Conservation (phyloP, 1,140 invertebrate genomes). For the Lutraria rhynchaena region DNA sequence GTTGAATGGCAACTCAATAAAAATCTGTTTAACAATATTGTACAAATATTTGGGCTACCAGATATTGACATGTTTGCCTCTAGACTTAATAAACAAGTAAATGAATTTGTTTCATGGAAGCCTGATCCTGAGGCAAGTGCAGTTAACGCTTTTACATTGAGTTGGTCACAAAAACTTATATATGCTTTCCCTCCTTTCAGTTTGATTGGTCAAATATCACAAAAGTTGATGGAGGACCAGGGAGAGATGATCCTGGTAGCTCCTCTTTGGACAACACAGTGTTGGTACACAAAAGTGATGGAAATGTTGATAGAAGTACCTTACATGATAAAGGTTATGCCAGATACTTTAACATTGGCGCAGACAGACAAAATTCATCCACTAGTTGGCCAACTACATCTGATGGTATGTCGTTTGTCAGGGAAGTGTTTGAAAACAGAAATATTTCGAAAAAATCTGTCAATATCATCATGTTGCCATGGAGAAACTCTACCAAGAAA, state of each 20-base stretch:
- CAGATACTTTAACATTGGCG: conserved; percentile 16
- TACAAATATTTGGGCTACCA: background rate
- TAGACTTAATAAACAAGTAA: conserved; percentile 56
- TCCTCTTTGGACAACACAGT: conserved; percentile 33
- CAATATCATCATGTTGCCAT: conserved; percentile 46
- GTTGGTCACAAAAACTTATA: conserved; percentile 30
- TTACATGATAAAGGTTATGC: background rate
- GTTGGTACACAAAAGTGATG: conserved; percentile 7
- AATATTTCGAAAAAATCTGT: conserved; percentile 28
- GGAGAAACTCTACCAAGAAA: conserved; percentile 46
- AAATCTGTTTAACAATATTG: background rate
- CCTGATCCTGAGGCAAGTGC: conserved; percentile 52
- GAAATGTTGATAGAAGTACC: conserved; percentile 35
- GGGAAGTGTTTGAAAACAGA: conserved; percentile 29
- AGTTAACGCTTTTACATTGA: conserved; percentile 58
- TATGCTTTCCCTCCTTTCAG: conserved; percentile 60
- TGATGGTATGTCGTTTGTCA: conserved; percentile 56
- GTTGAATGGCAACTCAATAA: conserved; percentile 13
- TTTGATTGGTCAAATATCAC: background rate
- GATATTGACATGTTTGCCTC: conserved; percentile 62
- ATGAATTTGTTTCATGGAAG: conserved; percentile 57
- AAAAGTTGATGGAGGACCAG: conserved; percentile 7
- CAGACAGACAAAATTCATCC: conserved; percentile 39
- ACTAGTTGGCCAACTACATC: conserved; percentile 28
- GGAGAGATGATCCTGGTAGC: conserved; percentile 10